phyloP scores from a whole-genome alignment of 2,888 invertebrate species.

The Clostera curtula region DNA sequence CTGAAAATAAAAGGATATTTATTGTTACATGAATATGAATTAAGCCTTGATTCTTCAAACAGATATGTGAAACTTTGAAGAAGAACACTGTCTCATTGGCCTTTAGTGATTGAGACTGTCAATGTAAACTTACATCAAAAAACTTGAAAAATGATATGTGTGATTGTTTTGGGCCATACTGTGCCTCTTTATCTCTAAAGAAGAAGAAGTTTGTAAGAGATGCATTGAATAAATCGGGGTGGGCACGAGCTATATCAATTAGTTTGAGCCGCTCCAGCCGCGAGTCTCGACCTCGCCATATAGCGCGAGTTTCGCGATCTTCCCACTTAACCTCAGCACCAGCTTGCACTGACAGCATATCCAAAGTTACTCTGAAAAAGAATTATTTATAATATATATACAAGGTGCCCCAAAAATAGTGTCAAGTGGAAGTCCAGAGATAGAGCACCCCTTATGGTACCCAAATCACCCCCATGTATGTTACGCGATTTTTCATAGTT shows the following conservation, averaged over 20 bases:
- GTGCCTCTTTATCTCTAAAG: slow-evolving; percentile 86
- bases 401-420: too few relatives aligned
- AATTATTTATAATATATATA: not conserved
- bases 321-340: slow-evolving; percentile 83
- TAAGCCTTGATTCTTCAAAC: too few relatives aligned
- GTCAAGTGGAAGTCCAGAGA: too few relatives aligned
- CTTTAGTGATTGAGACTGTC: too few relatives aligned
- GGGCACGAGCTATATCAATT: slow-evolving; percentile 81
- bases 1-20: slow-evolving; percentile 68
- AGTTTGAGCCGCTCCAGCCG: slow-evolving; percentile 88
- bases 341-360: slow-evolving; percentile 93
- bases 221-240: slow-evolving; percentile 89
- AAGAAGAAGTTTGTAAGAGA: slow-evolving; percentile 98
- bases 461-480: too few relatives aligned
- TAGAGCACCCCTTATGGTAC: too few relatives aligned
- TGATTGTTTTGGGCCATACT: slow-evolving; percentile 90
- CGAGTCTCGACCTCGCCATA: slow-evolving; percentile 96
- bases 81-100: too few relatives aligned
- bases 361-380: slow-evolving; percentile 83
- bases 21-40: too few relatives aligned
- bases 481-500: too few relatives aligned
- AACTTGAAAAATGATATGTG: slow-evolving; percentile 94
- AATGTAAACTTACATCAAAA: slow-evolving; percentile 85
- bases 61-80: too few relatives aligned
- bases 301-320: slow-evolving; percentile 81